Evolutionary conservation across 2,888 invertebrate species (phyloP).

Genomic region (Chesias legatella): DNA sequence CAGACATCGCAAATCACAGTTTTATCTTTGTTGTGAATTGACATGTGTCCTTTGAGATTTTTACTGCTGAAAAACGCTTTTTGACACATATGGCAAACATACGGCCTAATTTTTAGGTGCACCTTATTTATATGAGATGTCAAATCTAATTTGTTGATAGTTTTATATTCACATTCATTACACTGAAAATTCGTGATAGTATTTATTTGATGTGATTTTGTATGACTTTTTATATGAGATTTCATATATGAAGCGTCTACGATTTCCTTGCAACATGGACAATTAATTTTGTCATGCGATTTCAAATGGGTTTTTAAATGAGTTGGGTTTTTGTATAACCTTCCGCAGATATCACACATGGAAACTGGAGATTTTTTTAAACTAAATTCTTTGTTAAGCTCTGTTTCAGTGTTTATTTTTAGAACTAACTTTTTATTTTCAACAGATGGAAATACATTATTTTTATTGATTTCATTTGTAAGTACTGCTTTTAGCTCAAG

Average conservation of each 20-base stretch:
- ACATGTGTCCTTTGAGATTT: slow-evolving; percentile 2
- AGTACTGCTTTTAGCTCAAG: neutral
- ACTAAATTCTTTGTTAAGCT: no score
- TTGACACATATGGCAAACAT: neutral
- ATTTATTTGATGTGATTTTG: neutral
- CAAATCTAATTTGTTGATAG: slow-evolving; percentile 1
- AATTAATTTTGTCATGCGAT: no score
- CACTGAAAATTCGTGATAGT: neutral
- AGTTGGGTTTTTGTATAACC: no score
- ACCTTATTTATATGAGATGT: slow-evolving; percentile 1
- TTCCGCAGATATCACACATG: no score
- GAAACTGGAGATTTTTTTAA: no score
- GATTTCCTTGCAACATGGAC: no score
- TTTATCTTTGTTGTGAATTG: neutral
- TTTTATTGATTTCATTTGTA: neutral
- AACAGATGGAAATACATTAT: neutral
- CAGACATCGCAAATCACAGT: slow-evolving; percentile 2
- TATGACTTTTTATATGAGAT: neutral
- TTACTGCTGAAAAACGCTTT: slow-evolving; percentile 2
- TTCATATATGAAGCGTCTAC: neutral
- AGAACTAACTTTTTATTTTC: no score
- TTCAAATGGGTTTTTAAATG: no score
- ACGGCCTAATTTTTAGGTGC: neutral
- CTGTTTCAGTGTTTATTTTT: no score
- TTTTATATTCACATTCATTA: neutral